Conservation (phyloP, 2,797 vertebrate species). For the Acropternis orthonyx region DNA sequence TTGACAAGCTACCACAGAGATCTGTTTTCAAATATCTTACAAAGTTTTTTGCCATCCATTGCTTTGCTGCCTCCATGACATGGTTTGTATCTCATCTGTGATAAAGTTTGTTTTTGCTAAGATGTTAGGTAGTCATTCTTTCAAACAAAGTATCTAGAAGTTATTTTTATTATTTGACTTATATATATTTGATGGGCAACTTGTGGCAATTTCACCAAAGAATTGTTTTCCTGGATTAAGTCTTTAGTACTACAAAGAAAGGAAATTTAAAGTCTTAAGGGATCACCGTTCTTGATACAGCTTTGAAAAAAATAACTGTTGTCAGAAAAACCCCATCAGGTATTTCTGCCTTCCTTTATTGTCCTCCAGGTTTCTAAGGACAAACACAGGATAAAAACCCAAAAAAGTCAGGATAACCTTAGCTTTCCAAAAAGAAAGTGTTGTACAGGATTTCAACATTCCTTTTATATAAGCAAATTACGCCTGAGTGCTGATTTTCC, state of each 20-base stretch:
- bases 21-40: not conserved
- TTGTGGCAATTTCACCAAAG: not conserved
- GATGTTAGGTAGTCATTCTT: not conserved
- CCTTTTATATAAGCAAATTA: constrained; percentile 27
- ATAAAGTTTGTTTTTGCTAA: not conserved
- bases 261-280: not conserved
- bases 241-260: not conserved
- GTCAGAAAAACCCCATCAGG: not conserved
- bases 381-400: not conserved
- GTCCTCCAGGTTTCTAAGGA: constrained; percentile 12
- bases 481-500: constrained; percentile 23
- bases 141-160: not conserved
- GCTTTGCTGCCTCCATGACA: not conserved
- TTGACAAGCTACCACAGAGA: not conserved
- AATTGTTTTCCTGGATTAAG: not conserved
- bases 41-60: not conserved
- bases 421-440: not conserved
- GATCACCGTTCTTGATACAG: not conserved
- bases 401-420: not conserved
- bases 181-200: not conserved
- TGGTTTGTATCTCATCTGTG: not conserved
- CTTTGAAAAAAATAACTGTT: not conserved
- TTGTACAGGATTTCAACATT: not conserved
- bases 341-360: not conserved
- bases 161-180: not conserved